Evolutionary conservation across 2,797 vertebrate species (phyloP), one percentile per base, ranked within the genome.

Genomic region (Protonibea diacanthus): DNA sequence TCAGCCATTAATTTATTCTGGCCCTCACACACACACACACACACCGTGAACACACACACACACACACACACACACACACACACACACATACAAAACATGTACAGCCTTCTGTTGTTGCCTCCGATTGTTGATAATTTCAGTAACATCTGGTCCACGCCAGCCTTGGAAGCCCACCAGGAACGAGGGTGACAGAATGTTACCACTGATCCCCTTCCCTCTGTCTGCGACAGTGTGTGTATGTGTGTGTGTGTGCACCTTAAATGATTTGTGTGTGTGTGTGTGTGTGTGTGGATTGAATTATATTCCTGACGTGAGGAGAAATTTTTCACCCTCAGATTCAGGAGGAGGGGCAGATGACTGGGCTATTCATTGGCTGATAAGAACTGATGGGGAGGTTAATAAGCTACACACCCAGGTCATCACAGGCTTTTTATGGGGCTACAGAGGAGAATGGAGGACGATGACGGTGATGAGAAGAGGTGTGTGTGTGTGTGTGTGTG

Each of bases 1-100:
- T 97, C 96, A 96, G 94, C 94, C 96, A 97, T 97, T 98, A 97
- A 98, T 99, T 97, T 98, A 98, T 97, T 96, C 97, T 94, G 94
- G 91, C 95, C 90, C 82, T 71, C 80, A 58, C 80, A 52, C 76
- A 72, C 84, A 67, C 82, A 71, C 66, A 71, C 76, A 72, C 74
- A 71, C 85, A 66, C 64, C 27, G 27, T 27, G 27, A 27, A 57
- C 55, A 74, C 62, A 55, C 72, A 74, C 40, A 59, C 18, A 38
- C 27, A 64, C 29, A 61, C 74, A 64, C 52, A 75, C 63, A 79
- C 57, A 78, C 49, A 75, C 40, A 59, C 18, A 38, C 27, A 64
- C 29, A 61, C 74, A 64, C 52, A 75, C 63, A 79, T 60, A 78
- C 49, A 75, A 48, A 77, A 29, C 45, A 49, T 42, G 42, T 53